phyloP scores from a whole-genome alignment of 2,888 invertebrate species.

The Cephus pygmeus region DNA sequence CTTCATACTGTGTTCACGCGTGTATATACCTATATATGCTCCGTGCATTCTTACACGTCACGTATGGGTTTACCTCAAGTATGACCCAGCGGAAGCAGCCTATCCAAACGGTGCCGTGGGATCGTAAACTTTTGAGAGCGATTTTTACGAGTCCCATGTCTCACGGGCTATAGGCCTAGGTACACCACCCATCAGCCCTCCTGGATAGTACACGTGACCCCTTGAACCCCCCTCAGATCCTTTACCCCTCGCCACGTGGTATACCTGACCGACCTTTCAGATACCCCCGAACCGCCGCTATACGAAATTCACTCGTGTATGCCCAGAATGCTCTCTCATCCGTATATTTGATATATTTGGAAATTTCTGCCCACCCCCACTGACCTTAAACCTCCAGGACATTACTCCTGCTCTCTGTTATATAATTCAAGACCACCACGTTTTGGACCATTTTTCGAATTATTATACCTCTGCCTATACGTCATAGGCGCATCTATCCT shows the following conservation, averaged over 20 bases:
- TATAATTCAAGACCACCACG: not conserved
- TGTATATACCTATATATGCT: not conserved
- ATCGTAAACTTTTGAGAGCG: conserved; percentile 5
- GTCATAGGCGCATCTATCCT: not conserved
- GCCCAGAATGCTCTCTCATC: not conserved
- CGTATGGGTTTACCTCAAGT: not conserved
- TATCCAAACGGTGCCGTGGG: not conserved
- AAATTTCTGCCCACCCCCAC: not conserved
- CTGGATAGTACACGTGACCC: not conserved
- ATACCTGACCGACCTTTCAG: not conserved
- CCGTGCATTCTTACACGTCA: not conserved
- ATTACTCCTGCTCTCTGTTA: not conserved
- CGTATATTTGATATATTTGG: not conserved
- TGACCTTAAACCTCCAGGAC: too few relatives aligned
- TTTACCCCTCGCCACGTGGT: not conserved
- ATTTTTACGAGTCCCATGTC: not conserved
- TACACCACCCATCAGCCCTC: not conserved
- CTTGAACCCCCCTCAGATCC: not conserved
- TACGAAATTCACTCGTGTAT: not conserved
- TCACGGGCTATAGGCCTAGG: not conserved
- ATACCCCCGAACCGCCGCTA: not conserved
- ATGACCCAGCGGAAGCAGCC: not conserved
- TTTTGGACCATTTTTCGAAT: not conserved
- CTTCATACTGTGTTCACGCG: not conserved
- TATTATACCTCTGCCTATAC: not conserved